Evolutionary conservation across 2,888 invertebrate genomes (phyloP).

Genomic region (Timandra comae): DNA sequence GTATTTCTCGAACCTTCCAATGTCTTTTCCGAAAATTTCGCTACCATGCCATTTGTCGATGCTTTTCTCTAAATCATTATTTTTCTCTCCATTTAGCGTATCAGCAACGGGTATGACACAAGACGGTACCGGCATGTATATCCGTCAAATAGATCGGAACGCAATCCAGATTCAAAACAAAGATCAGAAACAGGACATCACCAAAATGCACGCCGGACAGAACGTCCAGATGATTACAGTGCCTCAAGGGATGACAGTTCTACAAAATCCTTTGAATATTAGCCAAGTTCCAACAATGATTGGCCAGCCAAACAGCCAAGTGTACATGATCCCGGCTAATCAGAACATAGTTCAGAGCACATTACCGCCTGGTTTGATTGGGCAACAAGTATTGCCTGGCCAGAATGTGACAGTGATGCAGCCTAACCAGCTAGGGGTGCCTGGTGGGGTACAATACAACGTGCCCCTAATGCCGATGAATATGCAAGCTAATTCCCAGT

Average conservation of each 20-base stretch:
- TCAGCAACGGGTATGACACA: slow-evolving; percentile 49
- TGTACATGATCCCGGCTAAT: slow-evolving; percentile 68
- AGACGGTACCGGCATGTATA: slow-evolving; percentile 66
- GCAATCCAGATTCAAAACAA: slow-evolving; percentile 64
- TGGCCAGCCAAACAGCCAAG: slow-evolving; percentile 64
- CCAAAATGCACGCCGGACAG: slow-evolving; percentile 56
- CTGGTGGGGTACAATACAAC: slow-evolving; percentile 63
- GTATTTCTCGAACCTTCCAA: too few relatives aligned
- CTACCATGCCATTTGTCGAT: too few relatives aligned
- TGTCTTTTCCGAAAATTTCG: too few relatives aligned
- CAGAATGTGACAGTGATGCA: slow-evolving; percentile 70
- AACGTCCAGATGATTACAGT: slow-evolving; percentile 71
- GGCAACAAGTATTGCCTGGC: slow-evolving; percentile 58
- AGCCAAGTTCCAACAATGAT: slow-evolving; percentile 59
- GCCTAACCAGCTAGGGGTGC: slow-evolving; percentile 61
- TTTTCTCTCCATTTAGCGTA: slow-evolving; percentile 37
- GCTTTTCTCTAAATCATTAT: background rate
- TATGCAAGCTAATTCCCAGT: slow-evolving; percentile 57
- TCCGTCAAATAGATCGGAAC: slow-evolving; percentile 63
- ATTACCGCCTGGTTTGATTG: slow-evolving; percentile 48
- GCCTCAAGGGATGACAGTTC: slow-evolving; percentile 65
- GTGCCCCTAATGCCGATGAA: slow-evolving; percentile 67
- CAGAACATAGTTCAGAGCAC: slow-evolving; percentile 56
- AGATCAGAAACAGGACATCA: slow-evolving; percentile 60
- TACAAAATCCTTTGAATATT: slow-evolving; percentile 63